These are phyloP conservation scores for Contarinia nasturtii DNA, from an alignment of 1,140 invertebrate genomes.

Conservation along the genomic window DNA sequence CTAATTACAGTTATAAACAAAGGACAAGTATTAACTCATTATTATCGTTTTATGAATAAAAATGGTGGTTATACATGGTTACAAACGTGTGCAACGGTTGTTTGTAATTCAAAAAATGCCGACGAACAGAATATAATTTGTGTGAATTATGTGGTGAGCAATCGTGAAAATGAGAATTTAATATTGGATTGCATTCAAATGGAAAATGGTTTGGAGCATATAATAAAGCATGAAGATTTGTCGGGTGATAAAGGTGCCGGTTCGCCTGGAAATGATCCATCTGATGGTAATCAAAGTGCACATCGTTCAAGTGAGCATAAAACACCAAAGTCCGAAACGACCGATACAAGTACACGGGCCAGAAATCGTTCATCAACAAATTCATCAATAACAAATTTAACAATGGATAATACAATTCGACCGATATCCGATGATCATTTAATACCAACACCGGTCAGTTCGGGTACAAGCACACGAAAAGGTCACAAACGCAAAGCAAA, in stretches of 20 bases:
- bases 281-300: constrained; percentile 16
- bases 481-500: neutral
- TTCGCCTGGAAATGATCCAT: constrained; percentile 61
- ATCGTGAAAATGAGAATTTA: constrained; percentile 72
- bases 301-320: constrained; percentile 7
- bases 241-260: constrained; percentile 67
- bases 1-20: constrained; percentile 78
- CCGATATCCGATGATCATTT: neutral
- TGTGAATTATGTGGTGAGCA: constrained; percentile 75
- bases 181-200: constrained; percentile 86
- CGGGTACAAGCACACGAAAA: neutral
- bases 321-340: constrained; percentile 15
- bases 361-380: constrained; percentile 1
- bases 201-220: constrained; percentile 53
- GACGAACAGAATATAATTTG: constrained; percentile 93
- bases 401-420: constrained; percentile 4
- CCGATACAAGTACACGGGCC: constrained; percentile 7
- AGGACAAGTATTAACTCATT: constrained; percentile 89
- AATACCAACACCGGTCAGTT: neutral
- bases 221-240: constrained; percentile 58
- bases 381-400: constrained; percentile 2
- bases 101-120: constrained; percentile 85
- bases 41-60: constrained; percentile 90
- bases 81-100: constrained; percentile 89
- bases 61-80: constrained; percentile 89